Conservation (phyloP, 2,113 vertebrate genomes). For the Hoplias malabaricus region DNA sequence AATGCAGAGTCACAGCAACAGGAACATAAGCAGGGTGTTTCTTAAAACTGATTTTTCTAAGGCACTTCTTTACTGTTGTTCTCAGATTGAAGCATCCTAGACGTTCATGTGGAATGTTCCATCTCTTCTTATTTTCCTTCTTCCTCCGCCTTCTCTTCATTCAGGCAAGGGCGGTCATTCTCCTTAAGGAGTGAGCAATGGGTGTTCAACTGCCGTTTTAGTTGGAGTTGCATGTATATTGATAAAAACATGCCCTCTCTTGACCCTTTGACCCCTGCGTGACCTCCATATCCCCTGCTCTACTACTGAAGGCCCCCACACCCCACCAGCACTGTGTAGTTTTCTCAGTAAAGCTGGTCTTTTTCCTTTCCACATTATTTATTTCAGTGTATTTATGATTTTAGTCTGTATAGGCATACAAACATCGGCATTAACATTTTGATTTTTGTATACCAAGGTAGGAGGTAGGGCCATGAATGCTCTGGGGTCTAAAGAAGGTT, state of each 20-base stretch:
- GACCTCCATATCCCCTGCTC: constrained; percentile 25
- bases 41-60: constrained; percentile 8
- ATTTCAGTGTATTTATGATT: constrained; percentile 53
- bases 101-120: constrained; percentile 11
- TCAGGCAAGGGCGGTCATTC: background rate
- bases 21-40: constrained; percentile 41
- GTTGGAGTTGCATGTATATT: background rate
- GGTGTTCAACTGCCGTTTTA: background rate
- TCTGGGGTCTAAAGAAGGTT: constrained; percentile 41
- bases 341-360: constrained; percentile 21
- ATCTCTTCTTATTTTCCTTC: constrained; percentile 18
- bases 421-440: constrained; percentile 1
- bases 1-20: constrained; percentile 41
- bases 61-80: constrained; percentile 40
- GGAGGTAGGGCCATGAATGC: constrained; percentile 33
- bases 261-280: constrained; percentile 35
- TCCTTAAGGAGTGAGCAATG: constrained; percentile 7
- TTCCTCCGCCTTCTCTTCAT: constrained; percentile 6
- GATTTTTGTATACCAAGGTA: constrained; percentile 35
- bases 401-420: constrained; percentile 20
- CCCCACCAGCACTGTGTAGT: constrained; percentile 12
- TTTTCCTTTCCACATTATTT: constrained; percentile 42
- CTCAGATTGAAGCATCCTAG: constrained; percentile 13
- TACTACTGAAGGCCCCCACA: constrained; percentile 48
- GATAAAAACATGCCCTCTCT: constrained; percentile 2